Base-by-base conservation (phyloP, 2,113 vertebrate genomes). In the Capra hircus region DNA sequence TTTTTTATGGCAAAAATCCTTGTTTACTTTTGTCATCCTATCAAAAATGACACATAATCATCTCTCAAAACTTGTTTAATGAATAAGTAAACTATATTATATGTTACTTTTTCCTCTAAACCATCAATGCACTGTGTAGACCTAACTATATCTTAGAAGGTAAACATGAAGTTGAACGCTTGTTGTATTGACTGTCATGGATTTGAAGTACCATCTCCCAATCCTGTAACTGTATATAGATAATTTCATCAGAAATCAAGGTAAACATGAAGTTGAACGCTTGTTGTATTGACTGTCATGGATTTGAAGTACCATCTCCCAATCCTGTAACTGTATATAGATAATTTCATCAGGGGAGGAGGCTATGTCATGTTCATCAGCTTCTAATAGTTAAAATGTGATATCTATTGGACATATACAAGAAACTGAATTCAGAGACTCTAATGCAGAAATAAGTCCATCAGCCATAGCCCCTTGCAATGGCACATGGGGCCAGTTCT, bases 331-430 rank as follows among this genome's bases (percentile, higher is more conserved):
- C 28, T 36, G 13, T 50, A 90, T 71, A 83, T 57, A 81, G 40
- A 40, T 53, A 52, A 83, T 83, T 67, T 95, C 71, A 59, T 55
- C 25, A 88, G 45, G 28, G 45, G 87, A 96, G 14, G 55, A n/a
- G 17, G 6, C 12, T 94, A 15, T 67, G 27, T 96, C 36, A 60
- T n/a, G 33, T 71, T 93, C 77, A 81, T 82, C 36, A 77, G 8
- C 13, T 78, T 82, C 43, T 87, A 92, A 57, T 16, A 74, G 45
- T 87, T 96, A 87, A 96, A 93, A 82, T 94, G 80, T 94, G 50
- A 85, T 43, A 1, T 21, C 2, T 71, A 45, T 17, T 33, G 30
- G 28, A 81, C 40, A 60, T 14, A 15, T 52, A 84, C 28, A 90
- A 50, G 74, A 74, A 23, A 16, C 36, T 50, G 36, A 48, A 84